Conservation (phyloP, 2,797 vertebrate genomes). For the Rhynchotus rufescens region DNA sequence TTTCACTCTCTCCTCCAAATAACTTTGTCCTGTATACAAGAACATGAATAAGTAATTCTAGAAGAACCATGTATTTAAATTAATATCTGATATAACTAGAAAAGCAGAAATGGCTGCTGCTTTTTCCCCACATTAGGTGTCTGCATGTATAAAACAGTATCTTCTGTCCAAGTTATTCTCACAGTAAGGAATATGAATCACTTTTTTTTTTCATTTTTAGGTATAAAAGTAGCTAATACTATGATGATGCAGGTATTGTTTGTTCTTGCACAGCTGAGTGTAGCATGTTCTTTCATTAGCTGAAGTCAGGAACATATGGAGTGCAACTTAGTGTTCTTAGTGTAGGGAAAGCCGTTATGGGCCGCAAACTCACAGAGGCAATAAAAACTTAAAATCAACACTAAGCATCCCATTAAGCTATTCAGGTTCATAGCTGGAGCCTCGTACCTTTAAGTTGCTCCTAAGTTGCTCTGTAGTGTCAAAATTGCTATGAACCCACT, state of each 20-base stretch:
- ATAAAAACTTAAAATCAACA: neutral
- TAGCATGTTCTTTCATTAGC: accelerated
- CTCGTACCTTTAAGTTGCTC: neutral
- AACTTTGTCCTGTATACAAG: neutral
- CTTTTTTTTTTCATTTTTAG: neutral
- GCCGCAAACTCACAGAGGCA: neutral
- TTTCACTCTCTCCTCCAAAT: neutral
- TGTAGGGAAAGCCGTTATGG: neutral
- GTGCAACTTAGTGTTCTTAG: neutral
- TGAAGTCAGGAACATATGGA: neutral
- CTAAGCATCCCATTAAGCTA: neutral
- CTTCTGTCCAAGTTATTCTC: neutral
- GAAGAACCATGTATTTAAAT: neutral
- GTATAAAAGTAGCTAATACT: neutral
- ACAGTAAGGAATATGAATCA: neutral
- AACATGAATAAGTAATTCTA: neutral
- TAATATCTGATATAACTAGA: neutral
- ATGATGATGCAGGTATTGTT: neutral
- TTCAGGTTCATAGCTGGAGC: neutral
- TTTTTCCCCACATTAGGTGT: neutral
- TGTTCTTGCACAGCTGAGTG: neutral
- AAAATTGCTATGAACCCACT: accelerated
- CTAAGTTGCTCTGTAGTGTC: neutral
- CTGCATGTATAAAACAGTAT: neutral
- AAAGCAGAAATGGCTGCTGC: neutral